Evolutionary conservation across 1,140 invertebrate genomes (phyloP), one percentile per base, ranked within the genome.

Genomic region (Drosophila funebris): DNA sequence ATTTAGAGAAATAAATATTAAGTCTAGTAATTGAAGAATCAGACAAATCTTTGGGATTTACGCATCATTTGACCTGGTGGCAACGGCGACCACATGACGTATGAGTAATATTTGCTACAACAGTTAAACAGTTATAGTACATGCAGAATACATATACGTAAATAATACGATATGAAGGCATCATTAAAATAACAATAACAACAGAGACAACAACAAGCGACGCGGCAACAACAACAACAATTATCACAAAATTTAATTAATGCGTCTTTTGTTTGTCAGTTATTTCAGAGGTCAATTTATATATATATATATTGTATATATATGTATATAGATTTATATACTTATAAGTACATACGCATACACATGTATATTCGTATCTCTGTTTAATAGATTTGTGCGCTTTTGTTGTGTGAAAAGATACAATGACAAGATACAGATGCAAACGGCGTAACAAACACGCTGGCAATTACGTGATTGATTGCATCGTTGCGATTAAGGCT

Each of bases 381-480:
- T 60, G 24, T 76, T 76, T 77, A 64, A 69, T 73, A 77, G 74
- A 73, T 60, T 69, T 53, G 33, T 66, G 74, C 18, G 52, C 66
- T 75, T 71, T 68, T 74, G 50, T 58, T 48, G 63, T 80, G 73
- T 64, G 72, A 76, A 78, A 81, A 85, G 81, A 85, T 77, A 72
- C 73, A 76, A 76, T 53, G 41, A 44, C 73, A 22, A 83, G 78
- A 87, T 83, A 87, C 68, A 76, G 75, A 83, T 87, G 71, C 73
- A 71, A 82, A 72, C 74, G 57, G 73, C 70, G 58, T 57, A 72
- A 64, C 63, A 81, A 87, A 87, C 78, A 82, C 73, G 82, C 78
- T 78, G 78, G 71, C 71, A 88, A 88, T 63, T 87, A 87, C 82
- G 82, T 87, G 82, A 87, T 87, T 83, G 82, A 87, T 87, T 69